These are phyloP conservation scores for Ophraella communa DNA, from an alignment of 2,888 invertebrate genomes.

Conservation along the genomic window DNA sequence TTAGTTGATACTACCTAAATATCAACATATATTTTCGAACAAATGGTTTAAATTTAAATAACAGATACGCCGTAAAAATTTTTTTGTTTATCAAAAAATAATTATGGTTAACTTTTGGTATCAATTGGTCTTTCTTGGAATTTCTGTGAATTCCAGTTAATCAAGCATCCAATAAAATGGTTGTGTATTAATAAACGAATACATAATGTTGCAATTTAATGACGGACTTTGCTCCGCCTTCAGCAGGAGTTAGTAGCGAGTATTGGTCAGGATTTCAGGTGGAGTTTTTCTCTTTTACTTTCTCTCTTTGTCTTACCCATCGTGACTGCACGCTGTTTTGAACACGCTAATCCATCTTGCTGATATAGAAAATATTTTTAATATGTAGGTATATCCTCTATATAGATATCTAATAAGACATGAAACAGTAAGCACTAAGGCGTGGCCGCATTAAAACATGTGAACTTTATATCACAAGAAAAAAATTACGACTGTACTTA, in stretches of 20 bases:
- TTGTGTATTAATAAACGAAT: constrained; percentile 47
- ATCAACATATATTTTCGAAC: no score
- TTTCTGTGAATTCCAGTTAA: constrained; percentile 39
- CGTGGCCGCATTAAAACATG: no score
- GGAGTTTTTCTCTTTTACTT: constrained; percentile 35
- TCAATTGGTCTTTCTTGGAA: not conserved
- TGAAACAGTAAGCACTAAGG: no score
- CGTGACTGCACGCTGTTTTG: constrained; percentile 5
- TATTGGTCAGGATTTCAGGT: constrained; percentile 47
- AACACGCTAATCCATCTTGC: constrained; percentile 14
- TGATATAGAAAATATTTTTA: not conserved
- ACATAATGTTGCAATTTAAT: constrained; percentile 46
- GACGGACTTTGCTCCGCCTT: constrained; percentile 44
- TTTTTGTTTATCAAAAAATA: no score
- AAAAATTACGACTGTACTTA: no score
- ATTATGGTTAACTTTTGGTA: no score
- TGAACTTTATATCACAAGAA: not conserved
- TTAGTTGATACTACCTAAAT: no score
- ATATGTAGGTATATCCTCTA: not conserved
- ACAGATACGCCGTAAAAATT: no score
- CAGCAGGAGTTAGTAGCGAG: constrained; percentile 43
- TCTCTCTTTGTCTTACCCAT: not conserved
- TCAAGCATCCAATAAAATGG: constrained; percentile 52
- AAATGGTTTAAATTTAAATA: no score
- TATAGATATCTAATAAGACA: no score